Percentiles rank a stretch among this genome's conserved stretches.
Conservation (phyloP, 1,140 invertebrate species). For the Pogonomyrmex barbatus region DNA sequence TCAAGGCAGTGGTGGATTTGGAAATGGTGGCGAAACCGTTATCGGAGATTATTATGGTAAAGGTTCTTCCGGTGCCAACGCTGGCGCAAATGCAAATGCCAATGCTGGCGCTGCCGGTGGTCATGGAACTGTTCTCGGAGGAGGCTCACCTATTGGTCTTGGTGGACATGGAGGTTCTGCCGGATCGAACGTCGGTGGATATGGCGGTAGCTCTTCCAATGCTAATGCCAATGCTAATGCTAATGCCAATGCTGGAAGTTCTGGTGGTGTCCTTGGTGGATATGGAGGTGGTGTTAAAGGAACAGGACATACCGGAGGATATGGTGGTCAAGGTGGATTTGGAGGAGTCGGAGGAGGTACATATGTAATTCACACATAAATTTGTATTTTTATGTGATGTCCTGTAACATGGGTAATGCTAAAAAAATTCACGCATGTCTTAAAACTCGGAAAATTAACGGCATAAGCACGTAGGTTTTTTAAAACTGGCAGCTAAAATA, state of each 20-base stretch:
- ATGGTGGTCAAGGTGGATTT: constrained; percentile 28
- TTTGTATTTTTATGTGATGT: not conserved
- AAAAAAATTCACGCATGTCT: not conserved
- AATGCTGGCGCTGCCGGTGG: constrained; percentile 34
- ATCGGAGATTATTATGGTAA: not conserved
- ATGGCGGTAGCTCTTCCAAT: constrained; percentile 34
- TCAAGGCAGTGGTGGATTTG: not conserved
- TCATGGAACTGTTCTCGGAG: constrained; percentile 27
- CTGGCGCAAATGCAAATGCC: constrained; percentile 18
- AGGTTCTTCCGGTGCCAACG: not conserved
- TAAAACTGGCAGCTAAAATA: constrained; percentile 1
- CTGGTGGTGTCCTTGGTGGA: constrained; percentile 22
- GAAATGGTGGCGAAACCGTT: not conserved
- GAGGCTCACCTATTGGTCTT: constrained; percentile 8
- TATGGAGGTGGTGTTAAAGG: constrained; percentile 24
- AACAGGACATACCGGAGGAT: constrained; percentile 37
- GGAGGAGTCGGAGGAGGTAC: constrained; percentile 42
- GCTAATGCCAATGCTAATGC: constrained; percentile 58
- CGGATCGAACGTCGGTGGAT: constrained; percentile 19
- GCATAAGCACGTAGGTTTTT: not conserved
- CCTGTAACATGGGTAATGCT: not conserved
- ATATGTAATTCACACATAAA: constrained; percentile 20
- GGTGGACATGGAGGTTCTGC: constrained; percentile 29
- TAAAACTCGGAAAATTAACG: not conserved
- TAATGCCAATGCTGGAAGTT: constrained; percentile 60